phyloP scores from a whole-genome alignment of 2,113 vertebrate genomes.

The Coregonus clupeaformis region DNA sequence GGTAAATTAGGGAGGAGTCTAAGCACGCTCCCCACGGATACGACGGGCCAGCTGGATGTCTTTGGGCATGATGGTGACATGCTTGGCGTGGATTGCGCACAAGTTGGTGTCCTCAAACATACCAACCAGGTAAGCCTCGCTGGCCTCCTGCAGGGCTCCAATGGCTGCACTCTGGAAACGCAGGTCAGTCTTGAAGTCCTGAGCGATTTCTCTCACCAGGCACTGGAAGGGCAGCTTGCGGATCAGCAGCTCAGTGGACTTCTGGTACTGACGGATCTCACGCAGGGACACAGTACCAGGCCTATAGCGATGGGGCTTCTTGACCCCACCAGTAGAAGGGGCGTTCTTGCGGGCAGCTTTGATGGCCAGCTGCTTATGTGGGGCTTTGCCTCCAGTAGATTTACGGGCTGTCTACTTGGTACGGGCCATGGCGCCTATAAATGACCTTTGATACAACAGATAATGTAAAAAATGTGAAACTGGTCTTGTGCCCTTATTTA shows the following conservation, averaged over 20 bases:
- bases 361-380: conserved; percentile 87
- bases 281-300: conserved; percentile 82
- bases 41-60: conserved; percentile 83
- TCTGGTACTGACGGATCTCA: conserved; percentile 84
- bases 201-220: conserved; percentile 78
- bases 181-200: conserved; percentile 80
- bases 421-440: conserved; percentile 79
- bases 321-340: conserved; percentile 87
- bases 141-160: conserved; percentile 80
- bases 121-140: conserved; percentile 78
- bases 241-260: conserved; percentile 82
- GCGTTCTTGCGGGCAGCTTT: conserved; percentile 89
- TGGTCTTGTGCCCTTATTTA: too few relatives aligned
- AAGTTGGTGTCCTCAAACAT: conserved; percentile 79
- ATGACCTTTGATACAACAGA: too few relatives aligned
- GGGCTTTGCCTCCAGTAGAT: conserved; percentile 89
- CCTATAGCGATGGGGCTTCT: conserved; percentile 90
- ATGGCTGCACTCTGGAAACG: conserved; percentile 84
- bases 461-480: too few relatives aligned
- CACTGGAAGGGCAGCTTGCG: conserved; percentile 81
- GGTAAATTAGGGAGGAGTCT: neutral
- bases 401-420: conserved; percentile 91
- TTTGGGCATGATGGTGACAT: conserved; percentile 83
- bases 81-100: conserved; percentile 78
- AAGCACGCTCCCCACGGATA: conserved; percentile 78